phyloP scores from a whole-genome alignment of 2,113 vertebrate species.

The Pachypanchax playfairii region DNA sequence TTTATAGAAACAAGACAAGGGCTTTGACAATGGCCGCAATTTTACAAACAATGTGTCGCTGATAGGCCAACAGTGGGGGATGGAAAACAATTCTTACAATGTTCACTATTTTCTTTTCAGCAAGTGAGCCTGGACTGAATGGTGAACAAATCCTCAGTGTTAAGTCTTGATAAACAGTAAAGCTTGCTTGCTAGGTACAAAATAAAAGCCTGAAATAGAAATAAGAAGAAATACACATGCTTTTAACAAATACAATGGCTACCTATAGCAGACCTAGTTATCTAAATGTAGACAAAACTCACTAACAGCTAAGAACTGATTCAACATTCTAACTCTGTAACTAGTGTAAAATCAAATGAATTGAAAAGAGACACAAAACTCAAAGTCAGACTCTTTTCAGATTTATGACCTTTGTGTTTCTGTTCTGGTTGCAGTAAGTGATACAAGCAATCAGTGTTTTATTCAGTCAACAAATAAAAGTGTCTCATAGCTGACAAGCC shows the following conservation, averaged over 20 bases:
- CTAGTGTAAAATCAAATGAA: not conserved
- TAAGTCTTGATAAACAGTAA: not conserved
- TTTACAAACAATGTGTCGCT: not conserved
- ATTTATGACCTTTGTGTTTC: not conserved
- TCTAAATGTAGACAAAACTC: too few relatives aligned
- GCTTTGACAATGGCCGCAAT: not conserved
- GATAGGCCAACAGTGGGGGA: not conserved
- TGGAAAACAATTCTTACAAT: not conserved
- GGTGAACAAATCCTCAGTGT: not conserved
- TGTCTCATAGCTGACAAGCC: conserved; percentile 6
- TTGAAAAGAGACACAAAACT: not conserved
- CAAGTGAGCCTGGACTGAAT: not conserved
- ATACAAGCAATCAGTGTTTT: conserved; percentile 13
- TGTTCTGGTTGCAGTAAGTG: conserved; percentile 27
- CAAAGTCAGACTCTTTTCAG: not conserved
- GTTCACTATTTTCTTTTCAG: not conserved
- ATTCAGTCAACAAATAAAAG: conserved; percentile 33
- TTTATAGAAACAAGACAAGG: not conserved
- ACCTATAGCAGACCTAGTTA: too few relatives aligned
- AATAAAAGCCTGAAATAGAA: not conserved
- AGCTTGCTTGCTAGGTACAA: not conserved
- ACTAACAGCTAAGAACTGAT: too few relatives aligned
- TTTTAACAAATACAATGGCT: not conserved
- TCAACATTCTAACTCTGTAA: not conserved
- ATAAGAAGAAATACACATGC: too few relatives aligned